Conservation (phyloP, 2,113 vertebrate genomes). For the Leiothrix lutea region DNA sequence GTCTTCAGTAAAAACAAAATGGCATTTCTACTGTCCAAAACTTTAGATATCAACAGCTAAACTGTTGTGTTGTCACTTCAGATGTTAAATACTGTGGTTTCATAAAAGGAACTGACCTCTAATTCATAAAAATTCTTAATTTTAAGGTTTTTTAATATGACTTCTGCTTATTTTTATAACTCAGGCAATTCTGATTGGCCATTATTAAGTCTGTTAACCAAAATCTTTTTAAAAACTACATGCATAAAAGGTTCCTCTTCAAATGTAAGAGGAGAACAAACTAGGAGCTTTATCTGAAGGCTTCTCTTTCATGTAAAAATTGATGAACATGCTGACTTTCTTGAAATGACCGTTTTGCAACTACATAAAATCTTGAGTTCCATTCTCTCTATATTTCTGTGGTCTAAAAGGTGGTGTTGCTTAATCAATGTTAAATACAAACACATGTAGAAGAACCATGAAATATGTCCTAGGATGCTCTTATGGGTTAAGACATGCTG, state of each 20-base stretch:
- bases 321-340: background rate
- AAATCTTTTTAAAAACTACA: background rate
- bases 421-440: background rate
- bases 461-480: background rate
- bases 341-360: background rate
- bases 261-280: background rate
- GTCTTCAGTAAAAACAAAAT: background rate
- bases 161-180: background rate
- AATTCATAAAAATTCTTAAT: background rate
- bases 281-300: background rate
- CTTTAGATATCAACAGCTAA: background rate
- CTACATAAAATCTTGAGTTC: background rate
- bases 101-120: background rate
- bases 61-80: background rate
- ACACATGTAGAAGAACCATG: background rate
- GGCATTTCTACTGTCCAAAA: background rate
- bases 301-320: background rate
- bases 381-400: background rate
- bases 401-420: background rate
- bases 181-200: background rate
- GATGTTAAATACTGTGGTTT: background rate
- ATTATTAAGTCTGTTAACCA: background rate
- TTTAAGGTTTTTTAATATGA: background rate
- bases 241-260: background rate
- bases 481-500: background rate